These are phyloP conservation scores for Apamea monoglypha DNA, from an alignment of 2,888 invertebrate genomes.

Conservation along the genomic window DNA sequence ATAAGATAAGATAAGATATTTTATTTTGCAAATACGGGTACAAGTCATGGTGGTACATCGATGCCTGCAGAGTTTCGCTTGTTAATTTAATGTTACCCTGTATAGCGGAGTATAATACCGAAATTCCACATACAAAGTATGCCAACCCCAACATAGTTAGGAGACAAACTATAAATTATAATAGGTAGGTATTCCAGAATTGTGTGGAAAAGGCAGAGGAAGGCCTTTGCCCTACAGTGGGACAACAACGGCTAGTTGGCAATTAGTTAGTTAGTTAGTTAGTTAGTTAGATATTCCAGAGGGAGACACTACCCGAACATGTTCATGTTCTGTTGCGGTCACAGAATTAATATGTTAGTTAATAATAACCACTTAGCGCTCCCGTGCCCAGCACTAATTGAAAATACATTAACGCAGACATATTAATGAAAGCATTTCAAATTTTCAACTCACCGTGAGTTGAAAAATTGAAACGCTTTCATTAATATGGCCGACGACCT, in stretches of 20 bases:
- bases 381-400: slow-evolving; percentile 11
- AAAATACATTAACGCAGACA: slow-evolving; percentile 24
- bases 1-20: too few species aligned
- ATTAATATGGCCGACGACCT: slow-evolving; percentile 9
- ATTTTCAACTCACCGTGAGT: too few species aligned
- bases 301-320: slow-evolving; percentile 2
- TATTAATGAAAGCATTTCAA: too few species aligned
- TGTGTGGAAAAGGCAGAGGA: too few species aligned
- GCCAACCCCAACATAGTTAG: slow-evolving; percentile 3
- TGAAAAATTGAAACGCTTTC: not conserved
- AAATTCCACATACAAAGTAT: slow-evolving; percentile 5
- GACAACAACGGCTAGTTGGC: too few species aligned
- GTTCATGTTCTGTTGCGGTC: slow-evolving; percentile 1
- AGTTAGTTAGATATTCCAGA: not conserved
- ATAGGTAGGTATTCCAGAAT: not conserved
- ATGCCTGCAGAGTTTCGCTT: not conserved
- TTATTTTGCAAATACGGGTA: too few species aligned
- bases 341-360: slow-evolving; percentile 12
- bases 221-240: too few species aligned
- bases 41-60: too few species aligned
- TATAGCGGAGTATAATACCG: not conserved
- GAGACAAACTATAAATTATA: slow-evolving; percentile 11
- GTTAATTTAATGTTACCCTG: not conserved
- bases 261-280: not conserved
- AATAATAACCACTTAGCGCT: slow-evolving; percentile 11